Base-by-base conservation (phyloP, 2,113 vertebrate species). In the Percopsis transmontana region DNA sequence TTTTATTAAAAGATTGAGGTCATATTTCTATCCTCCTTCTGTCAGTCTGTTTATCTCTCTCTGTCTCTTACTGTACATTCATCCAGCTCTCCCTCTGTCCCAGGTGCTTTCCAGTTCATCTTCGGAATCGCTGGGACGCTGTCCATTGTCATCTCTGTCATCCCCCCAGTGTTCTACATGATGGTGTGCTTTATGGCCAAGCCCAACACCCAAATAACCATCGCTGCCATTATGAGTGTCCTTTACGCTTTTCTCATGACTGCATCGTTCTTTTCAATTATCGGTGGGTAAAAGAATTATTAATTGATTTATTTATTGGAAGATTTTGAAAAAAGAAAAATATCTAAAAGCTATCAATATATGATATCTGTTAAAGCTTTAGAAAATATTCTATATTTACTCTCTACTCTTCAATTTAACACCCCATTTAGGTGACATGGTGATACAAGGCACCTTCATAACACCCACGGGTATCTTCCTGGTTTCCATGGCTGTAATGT, bases 231-330 rank as follows among this genome's bases (percentile, higher is more conserved):
- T 20, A 81, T 94, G 77, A 94, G 92, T 50, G 72, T 94, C 23
- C 51, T 93, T 0, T 94, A 94, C 3, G 92, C 92, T 0, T 94
- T 94, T 77, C 87, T 94, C 42, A 94, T 94, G 93, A 92, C 91
- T 2, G 92, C 90, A 11, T 91, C 93, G 11, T 74, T 93, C 4
- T 91, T 94, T 62, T 88, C 91, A 19, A 94, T 94, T 63, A 91
- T 94, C 11, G 92, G 92, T 92, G 69, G 61, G 90, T 82, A 40
- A 14, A 59, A 14, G 27, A 38, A 10, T n/a, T 15, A 39, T 13
- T 14, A 12, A 3, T 55, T 6, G 1, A 14, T 54, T 3, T 24
- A 1, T 54, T 48, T 7, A 1, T 48, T 33, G 27, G 27, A 33
- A 33, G 5, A 33, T 33, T 33, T 33, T 33, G 27, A 33, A 33